These are phyloP conservation scores for Netelia fuscicornis DNA, from an alignment of 2,888 invertebrate genomes.

Conservation along the genomic window DNA sequence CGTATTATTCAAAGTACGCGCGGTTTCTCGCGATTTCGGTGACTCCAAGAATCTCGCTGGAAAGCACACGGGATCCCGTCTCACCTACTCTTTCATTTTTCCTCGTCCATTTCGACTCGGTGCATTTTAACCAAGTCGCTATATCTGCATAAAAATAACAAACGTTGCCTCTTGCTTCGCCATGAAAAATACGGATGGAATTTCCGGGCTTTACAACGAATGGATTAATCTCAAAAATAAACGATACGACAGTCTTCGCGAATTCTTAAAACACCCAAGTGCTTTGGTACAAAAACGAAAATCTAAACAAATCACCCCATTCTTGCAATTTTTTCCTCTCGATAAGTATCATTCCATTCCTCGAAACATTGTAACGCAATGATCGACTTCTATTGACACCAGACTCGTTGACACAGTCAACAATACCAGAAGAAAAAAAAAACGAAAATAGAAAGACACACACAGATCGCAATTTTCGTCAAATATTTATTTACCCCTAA, in stretches of 20 bases:
- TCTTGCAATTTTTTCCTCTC: background rate
- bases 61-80: conserved; percentile 24
- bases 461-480: background rate
- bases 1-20: conserved; percentile 82
- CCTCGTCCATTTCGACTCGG: conserved; percentile 13
- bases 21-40: conserved; percentile 79
- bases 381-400: background rate
- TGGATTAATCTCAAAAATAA: background rate
- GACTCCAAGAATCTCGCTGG: conserved; percentile 34
- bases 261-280: background rate
- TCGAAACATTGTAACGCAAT: background rate
- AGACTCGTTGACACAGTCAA: conserved; percentile 1
- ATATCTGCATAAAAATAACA: conserved; percentile 6
- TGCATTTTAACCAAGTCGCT: background rate
- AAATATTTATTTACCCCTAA: background rate
- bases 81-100: conserved; percentile 55
- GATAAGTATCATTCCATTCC: background rate
- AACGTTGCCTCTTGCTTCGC: background rate
- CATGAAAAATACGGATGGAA: background rate
- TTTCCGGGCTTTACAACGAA: background rate
- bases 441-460: background rate
- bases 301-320: background rate
- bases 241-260: background rate
- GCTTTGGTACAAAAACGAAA: background rate
- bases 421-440: conserved; percentile 6